These are phyloP conservation scores for Tyrophagus putrescentiae DNA, from an alignment of 1,140 invertebrate genomes.

Conservation along the genomic window DNA sequence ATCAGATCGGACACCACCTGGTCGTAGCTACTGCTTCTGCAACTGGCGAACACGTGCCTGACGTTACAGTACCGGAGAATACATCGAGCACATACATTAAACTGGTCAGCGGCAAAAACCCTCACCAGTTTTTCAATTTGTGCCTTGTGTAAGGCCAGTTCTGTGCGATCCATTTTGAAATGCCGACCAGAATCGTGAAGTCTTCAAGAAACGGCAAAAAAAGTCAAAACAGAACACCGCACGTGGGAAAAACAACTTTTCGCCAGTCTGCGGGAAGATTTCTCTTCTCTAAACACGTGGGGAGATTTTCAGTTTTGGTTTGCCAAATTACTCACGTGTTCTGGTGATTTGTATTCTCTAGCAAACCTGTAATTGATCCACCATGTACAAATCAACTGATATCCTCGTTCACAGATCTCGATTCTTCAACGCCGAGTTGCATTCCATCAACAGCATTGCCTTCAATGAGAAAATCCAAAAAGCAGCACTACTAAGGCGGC, in stretches of 20 bases:
- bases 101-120: background rate
- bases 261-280: background rate
- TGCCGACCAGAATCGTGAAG: background rate
- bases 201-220: background rate
- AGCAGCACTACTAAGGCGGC: constrained; percentile 2
- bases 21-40: background rate
- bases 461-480: constrained; percentile 17
- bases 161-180: background rate
- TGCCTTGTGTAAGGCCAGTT: background rate
- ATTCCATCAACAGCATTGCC: constrained; percentile 17
- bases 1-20: background rate
- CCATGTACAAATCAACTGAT: background rate
- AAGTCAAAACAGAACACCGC: background rate
- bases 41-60: background rate
- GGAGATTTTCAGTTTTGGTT: background rate
- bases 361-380: background rate
- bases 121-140: background rate
- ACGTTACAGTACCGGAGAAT: background rate
- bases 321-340: background rate
- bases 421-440: constrained; percentile 3
- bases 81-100: background rate
- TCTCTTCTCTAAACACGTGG: background rate
- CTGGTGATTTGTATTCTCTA: background rate
- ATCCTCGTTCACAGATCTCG: constrained; percentile 23
- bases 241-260: background rate